Evolutionary conservation across 2,888 invertebrate species (phyloP), one percentile per base, ranked within the genome.

Genomic region (Apamea monoglypha): DNA sequence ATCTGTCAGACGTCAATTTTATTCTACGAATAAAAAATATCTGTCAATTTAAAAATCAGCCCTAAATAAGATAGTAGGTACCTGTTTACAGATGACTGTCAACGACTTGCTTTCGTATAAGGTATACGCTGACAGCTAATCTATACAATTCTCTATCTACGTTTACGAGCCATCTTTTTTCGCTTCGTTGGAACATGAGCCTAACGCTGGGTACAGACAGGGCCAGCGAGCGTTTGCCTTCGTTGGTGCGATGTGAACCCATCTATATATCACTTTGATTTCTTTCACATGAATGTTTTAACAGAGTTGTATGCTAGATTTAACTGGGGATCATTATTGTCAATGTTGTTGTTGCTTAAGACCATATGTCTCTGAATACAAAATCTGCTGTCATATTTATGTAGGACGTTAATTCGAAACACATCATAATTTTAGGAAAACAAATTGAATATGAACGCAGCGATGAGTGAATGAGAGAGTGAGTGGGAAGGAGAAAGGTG

Each of bases 141-240:
- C 40, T 29, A 21, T 14, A 50, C 2, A 29, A 47, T 29, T 50
- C 8, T 50, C 29, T 50, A 25, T 50, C 47, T 29, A 29, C 18
- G 18, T 21, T 56, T 29, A 56, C 12, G n/a, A 80, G 40, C 12
- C n/a, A 80, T 81, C 50, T 66, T 16, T 32, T 81, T 8, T 81
- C n/a, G 32, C 50, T 73, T 73, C n/a, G 32, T 59, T 81, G 66
- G 66, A 67, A 80, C 59, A n/a, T n/a, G 59, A 32, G 16, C 12
- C 14, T 32, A 47, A 68, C 6, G 25, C 44, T 69, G 36, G n/a
- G 50, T 71, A 53, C 59, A 64, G 69, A 69, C 18, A 29, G 50
- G 29, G 3, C 12, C 16, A 61, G 2, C 8, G 0, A 56, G 6
- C 7, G 6, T 50, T 56, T 8, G 10, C 0, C n/a, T 16, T 64